Percentiles rank a stretch among this genome's conserved stretches.
Conservation (phyloP, 2,113 vertebrate species). For the Ammodytes marinus region DNA sequence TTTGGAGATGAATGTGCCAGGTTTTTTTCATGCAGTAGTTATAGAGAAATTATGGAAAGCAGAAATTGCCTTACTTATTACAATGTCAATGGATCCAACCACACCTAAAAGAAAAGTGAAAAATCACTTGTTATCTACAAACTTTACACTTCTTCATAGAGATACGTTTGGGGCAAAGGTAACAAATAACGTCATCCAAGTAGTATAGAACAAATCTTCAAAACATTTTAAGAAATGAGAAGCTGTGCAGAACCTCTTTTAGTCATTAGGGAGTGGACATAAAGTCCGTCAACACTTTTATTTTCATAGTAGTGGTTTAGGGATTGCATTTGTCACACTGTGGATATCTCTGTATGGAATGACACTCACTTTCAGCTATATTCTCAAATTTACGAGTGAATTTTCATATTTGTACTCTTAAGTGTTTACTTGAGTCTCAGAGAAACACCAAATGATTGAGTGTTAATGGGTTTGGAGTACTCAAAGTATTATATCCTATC, state of each 20-base stretch:
- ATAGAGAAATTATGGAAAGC: neutral
- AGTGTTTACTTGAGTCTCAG: conserved; percentile 39
- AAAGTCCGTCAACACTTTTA: neutral
- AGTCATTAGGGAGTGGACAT: neutral
- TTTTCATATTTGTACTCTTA: conserved; percentile 26
- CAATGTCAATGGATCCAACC: neutral
- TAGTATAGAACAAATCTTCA: neutral
- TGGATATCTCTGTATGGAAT: conserved; percentile 14
- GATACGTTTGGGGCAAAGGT: neutral
- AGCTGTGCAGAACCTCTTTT: neutral
- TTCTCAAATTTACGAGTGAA: conserved; percentile 8
- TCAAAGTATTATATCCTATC: neutral
- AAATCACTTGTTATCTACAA: neutral
- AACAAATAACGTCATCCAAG: neutral
- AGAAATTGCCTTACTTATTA: neutral
- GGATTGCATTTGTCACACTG: conserved; percentile 7
- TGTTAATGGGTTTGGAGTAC: conserved; percentile 17
- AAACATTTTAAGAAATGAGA: neutral
- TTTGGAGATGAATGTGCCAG: neutral
- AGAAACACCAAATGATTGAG: conserved; percentile 20
- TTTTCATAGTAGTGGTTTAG: neutral
- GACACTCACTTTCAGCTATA: neutral
- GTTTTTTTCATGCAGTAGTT: conserved; percentile 3
- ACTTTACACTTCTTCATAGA: neutral
- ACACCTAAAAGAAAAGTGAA: neutral